These are phyloP conservation scores for Rafetus swinhoei DNA, from an alignment of 2,113 vertebrate genomes.

Conservation along the genomic window DNA sequence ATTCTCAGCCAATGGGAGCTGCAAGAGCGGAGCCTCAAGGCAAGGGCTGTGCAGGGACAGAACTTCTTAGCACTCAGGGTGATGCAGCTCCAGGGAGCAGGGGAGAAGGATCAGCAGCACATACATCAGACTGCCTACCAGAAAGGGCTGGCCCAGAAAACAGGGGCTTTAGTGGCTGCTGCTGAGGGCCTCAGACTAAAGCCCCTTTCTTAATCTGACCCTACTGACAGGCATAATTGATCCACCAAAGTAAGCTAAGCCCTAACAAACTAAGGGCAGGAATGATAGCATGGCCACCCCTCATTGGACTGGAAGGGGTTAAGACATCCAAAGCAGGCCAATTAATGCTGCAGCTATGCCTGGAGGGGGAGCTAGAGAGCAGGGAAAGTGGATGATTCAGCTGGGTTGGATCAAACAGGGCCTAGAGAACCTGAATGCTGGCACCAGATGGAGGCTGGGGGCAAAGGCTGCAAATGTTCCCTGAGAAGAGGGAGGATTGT, in stretches of 20 bases:
- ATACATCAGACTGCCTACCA: too few relatives aligned
- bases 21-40: too few relatives aligned
- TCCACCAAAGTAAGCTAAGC: not conserved
- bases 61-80: too few relatives aligned
- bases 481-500: not conserved
- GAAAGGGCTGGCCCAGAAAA: too few relatives aligned
- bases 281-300: not conserved
- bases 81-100: too few relatives aligned
- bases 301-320: not conserved
- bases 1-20: too few relatives aligned
- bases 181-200: too few relatives aligned
- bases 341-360: not conserved
- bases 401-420: not conserved
- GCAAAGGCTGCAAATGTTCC: not conserved
- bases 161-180: too few relatives aligned
- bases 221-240: not conserved
- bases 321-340: not conserved
- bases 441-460: not conserved
- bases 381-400: not conserved
- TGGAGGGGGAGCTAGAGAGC: not conserved
- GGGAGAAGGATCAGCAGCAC: too few relatives aligned
- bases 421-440: not conserved
- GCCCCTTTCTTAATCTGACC: too few relatives aligned
- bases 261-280: not conserved
- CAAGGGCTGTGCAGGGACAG: too few relatives aligned